Percentiles rank a stretch among this genome's conserved stretches.
These are phyloP conservation scores for Rhegmatorhina hoffmannsi DNA, from an alignment of 2,113 vertebrate species.

Conservation along the genomic window DNA sequence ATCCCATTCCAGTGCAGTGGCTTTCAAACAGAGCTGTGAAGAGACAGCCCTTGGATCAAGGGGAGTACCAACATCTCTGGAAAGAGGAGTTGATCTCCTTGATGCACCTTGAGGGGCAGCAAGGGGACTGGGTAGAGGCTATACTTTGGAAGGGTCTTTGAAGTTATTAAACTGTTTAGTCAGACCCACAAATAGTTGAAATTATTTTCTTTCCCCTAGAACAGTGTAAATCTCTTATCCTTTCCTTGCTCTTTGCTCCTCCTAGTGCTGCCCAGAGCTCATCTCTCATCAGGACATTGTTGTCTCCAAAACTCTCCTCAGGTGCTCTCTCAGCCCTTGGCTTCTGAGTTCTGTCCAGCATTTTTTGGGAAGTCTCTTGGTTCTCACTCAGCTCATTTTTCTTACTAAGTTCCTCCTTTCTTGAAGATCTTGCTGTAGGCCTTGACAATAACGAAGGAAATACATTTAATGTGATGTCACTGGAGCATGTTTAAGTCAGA, in stretches of 20 bases:
- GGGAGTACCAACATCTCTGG: background rate
- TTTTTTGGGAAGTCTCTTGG: background rate
- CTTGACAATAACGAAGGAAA: accelerated
- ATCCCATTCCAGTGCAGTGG: background rate
- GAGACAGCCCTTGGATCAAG: background rate
- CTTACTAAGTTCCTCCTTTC: background rate
- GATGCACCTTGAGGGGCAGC: accelerated
- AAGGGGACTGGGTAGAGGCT: background rate
- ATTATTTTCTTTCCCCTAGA: background rate
- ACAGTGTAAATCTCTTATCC: background rate
- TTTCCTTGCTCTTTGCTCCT: background rate
- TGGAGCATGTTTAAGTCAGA: background rate
- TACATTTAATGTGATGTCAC: background rate
- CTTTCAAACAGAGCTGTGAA: background rate
- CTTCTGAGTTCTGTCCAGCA: background rate
- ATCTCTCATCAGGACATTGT: background rate
- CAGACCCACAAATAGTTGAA: accelerated
- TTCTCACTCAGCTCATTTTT: background rate
- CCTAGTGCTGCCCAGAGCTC: accelerated
- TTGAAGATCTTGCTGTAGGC: background rate
- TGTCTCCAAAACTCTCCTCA: background rate
- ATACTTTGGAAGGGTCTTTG: background rate
- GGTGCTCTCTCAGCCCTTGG: background rate
- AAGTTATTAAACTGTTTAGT: background rate
- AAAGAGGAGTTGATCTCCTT: background rate